These are phyloP conservation scores for Synodontis membranacea DNA, from an alignment of 2,113 vertebrate genomes.

Conservation along the genomic window DNA sequence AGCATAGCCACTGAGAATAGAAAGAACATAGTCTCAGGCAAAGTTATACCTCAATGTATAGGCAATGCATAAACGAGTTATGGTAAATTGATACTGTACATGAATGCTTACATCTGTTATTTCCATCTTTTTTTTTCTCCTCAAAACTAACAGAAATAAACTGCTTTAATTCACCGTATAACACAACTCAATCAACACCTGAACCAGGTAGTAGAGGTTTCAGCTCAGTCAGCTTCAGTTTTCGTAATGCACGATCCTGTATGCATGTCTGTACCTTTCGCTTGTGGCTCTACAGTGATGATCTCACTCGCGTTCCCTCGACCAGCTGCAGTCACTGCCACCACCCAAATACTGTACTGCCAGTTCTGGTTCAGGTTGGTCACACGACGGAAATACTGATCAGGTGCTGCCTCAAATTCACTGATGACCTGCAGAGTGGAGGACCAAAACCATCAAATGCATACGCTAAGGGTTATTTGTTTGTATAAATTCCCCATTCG, in stretches of 20 bases:
- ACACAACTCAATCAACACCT: neutral
- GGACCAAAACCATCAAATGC: neutral
- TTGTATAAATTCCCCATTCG: neutral
- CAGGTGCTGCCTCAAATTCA: slow-evolving; percentile 96
- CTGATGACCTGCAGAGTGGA: slow-evolving; percentile 89
- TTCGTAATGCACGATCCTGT: neutral
- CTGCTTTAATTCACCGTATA: neutral
- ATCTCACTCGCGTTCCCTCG: slow-evolving; percentile 97
- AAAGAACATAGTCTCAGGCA: neutral
- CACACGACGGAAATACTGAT: slow-evolving; percentile 92
- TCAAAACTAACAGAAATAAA: neutral
- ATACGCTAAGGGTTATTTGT: neutral
- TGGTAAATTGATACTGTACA: neutral
- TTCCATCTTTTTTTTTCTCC: no score
- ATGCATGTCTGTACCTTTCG: slow-evolving; percentile 80
- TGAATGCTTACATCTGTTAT: neutral
- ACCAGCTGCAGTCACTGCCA: slow-evolving; percentile 92
- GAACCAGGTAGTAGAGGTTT: neutral
- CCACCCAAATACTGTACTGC: slow-evolving; percentile 97
- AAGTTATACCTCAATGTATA: neutral
- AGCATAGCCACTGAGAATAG: neutral
- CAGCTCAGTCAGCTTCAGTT: neutral
- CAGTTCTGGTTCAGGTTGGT: slow-evolving; percentile 91
- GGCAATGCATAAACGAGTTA: neutral
- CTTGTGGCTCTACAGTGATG: slow-evolving; percentile 90